phyloP scores from a whole-genome alignment of 2,797 vertebrate genomes.

The Myotis vivesi region DNA sequence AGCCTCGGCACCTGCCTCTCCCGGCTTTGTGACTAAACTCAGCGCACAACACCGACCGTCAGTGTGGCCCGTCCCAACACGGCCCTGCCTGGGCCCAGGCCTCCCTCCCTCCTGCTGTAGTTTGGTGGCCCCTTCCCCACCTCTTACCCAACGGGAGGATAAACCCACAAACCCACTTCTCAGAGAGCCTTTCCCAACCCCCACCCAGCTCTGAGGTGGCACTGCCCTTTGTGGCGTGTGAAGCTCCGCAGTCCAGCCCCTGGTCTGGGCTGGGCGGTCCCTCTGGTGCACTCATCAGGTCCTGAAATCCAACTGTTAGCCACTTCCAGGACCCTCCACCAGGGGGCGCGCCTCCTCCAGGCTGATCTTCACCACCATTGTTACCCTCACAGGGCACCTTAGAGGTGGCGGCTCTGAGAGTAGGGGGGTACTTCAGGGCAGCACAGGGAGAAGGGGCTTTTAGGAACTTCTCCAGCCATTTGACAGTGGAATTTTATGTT shows the following conservation, averaged over 20 bases:
- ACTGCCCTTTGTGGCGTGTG: not conserved
- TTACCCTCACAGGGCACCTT: not conserved
- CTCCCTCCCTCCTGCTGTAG: not conserved
- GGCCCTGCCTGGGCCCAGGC: not conserved
- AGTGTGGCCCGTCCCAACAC: fast-evolving
- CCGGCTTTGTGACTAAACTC: not conserved
- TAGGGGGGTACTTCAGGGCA: not conserved
- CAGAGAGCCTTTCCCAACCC: not conserved
- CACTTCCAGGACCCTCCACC: not conserved
- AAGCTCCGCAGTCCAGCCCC: not conserved
- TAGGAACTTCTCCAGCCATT: not conserved
- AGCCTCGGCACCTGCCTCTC: not conserved
- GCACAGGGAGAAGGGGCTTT: not conserved
- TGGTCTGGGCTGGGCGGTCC: too few relatives aligned
- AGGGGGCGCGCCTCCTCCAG: slow-evolving; percentile 26
- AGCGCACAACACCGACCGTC: not conserved
- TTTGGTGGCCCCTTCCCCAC: not conserved
- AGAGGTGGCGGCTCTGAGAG: not conserved
- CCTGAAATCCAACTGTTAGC: not conserved
- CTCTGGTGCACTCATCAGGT: too few relatives aligned
- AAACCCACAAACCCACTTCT: not conserved
- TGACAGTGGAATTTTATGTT: not conserved
- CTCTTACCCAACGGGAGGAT: not conserved
- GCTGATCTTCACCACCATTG: not conserved
- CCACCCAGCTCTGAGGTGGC: not conserved